Base-by-base conservation (phyloP, 2,797 vertebrate species). In the Lindbergichthys nudifrons region DNA sequence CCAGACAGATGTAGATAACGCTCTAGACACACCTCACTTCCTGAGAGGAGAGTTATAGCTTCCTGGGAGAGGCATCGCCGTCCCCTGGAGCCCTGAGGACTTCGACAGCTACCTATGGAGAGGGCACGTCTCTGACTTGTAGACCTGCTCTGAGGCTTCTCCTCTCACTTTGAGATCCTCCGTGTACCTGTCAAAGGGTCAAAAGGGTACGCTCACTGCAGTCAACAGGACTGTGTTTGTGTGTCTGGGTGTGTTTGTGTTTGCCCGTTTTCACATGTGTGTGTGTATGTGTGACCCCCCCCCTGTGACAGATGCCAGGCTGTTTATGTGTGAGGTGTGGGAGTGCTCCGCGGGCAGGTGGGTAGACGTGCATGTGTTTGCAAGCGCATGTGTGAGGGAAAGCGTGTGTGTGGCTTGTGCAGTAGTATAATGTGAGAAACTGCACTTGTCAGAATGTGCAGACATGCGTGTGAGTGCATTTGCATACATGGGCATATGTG, bases 171-270 rank as follows among this genome's bases (percentile, higher is more conserved):
- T 91, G 89, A 92, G 87, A 89, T 92, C 89, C 90, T 81, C 74
- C 80, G 82, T 92, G 90, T 92, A 94, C 93, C 93, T 95, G 95
- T 95, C 95, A 94, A 79, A 84, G 89, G 92, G 93, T 95, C 93
- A 93, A 86, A 86, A 86, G 92, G 90, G 75, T 80, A 85, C 48
- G 15, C 83, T 85, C 69, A 58, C 81, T 84, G 89, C 87, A 92
- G 88, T 90, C 89, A 84, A 88, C 88, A 80, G 78, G 73, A 67
- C 81, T 48, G 82, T 77, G 81, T 83, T 74, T 85, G 86, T 89
- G 91, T 83, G 88, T 70, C 70, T 70, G 76, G 77, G 80, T 77
- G 78, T 78, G 32, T 36, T 36, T 36, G 70, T 86, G 72, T 83
- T 41, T 82, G 77, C 30, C 42, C 46, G 53, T 70, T 76, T 63